These are phyloP conservation scores for Spisula solida DNA, from an alignment of 2,888 invertebrate species.

Conservation along the genomic window DNA sequence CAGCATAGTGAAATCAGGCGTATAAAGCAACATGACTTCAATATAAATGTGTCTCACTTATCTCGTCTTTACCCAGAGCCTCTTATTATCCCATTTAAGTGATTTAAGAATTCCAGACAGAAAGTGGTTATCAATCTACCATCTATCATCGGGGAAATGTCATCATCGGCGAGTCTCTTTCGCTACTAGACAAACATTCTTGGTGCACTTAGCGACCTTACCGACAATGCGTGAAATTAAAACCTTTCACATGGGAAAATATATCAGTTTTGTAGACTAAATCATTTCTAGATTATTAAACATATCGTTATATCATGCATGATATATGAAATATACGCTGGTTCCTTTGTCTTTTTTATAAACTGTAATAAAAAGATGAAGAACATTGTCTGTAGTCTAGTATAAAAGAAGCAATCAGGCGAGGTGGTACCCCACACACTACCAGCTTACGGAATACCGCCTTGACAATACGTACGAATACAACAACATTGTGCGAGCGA, in stretches of 20 bases:
- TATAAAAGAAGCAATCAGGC: no score
- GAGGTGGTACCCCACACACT: no score
- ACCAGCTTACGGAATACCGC: no score
- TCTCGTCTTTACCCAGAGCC: neutral
- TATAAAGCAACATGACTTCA: no score
- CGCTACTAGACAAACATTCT: neutral
- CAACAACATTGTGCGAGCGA: no score
- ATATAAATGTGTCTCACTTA: no score
- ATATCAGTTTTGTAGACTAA: neutral
- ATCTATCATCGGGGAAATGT: neutral
- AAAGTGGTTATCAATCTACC: neutral
- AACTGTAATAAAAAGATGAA: no score
- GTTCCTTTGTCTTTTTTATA: no score
- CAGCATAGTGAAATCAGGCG: no score
- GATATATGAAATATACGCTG: neutral
- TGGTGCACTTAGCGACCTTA: neutral
- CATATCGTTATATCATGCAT: neutral
- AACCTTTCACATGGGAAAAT: slow-evolving; percentile 2
- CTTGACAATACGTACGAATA: no score
- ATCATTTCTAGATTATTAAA: neutral
- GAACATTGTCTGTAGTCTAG: no score
- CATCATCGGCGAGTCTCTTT: neutral
- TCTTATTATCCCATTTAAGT: neutral
- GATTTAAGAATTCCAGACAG: neutral
- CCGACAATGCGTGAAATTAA: slow-evolving; percentile 1